These are phyloP conservation scores for Isotomurus palustris DNA, from an alignment of 2,888 invertebrate genomes.

Conservation along the genomic window DNA sequence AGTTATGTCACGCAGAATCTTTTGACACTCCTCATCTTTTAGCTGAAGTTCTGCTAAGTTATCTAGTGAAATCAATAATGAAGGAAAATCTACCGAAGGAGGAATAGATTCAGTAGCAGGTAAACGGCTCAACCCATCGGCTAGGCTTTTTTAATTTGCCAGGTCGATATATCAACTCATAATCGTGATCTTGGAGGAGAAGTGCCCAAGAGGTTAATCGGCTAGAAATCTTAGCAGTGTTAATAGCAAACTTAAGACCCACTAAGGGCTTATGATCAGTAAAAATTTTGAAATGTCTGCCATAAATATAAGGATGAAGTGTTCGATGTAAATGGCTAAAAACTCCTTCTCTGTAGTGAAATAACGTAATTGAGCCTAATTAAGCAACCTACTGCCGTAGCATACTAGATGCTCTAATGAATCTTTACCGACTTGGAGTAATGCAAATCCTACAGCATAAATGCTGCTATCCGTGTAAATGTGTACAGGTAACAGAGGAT, in stretches of 20 bases:
- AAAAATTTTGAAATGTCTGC: constrained; percentile 2
- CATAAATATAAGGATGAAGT: constrained; percentile 13
- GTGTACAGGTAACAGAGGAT: not conserved
- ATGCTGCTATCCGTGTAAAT: constrained; percentile 5
- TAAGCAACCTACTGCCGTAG: constrained; percentile 3
- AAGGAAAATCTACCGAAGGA: no score
- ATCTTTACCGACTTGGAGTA: constrained; percentile 2
- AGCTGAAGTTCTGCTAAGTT: not conserved
- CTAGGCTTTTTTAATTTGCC: not conserved
- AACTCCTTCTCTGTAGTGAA: constrained; percentile 5
- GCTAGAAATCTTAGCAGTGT: not conserved
- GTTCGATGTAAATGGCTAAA: not conserved
- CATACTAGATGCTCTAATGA: constrained; percentile 3
- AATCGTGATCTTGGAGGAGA: constrained; percentile 1
- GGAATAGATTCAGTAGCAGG: not conserved
- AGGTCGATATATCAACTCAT: not conserved
- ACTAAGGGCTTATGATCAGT: constrained; percentile 9
- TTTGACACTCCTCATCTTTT: not conserved
- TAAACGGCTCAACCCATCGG: not conserved
- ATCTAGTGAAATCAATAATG: not conserved
- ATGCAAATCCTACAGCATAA: not conserved
- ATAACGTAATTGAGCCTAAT: not conserved
- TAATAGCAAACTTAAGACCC: constrained; percentile 6
- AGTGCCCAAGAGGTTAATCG: constrained; percentile 9
- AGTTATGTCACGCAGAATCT: not conserved